These are phyloP conservation scores for Neogale vison DNA, from an alignment of 2,113 vertebrate species.

Conservation along the genomic window DNA sequence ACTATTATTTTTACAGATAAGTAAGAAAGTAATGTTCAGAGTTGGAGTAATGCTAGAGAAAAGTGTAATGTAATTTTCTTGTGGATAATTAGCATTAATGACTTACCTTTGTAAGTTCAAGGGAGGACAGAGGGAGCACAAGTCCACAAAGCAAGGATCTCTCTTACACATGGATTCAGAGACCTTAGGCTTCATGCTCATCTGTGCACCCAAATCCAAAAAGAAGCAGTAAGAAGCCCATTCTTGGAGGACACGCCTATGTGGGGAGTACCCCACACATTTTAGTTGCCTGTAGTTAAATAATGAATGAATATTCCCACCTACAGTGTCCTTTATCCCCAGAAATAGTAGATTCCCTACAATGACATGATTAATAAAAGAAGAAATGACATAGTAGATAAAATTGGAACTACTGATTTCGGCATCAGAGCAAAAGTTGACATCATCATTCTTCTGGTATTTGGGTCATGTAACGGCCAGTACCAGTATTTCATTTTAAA, in stretches of 20 bases:
- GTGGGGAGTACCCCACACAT: not conserved
- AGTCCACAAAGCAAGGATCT: not conserved
- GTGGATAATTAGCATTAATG: not conserved
- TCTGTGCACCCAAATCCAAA: not conserved
- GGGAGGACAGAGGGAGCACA: not conserved
- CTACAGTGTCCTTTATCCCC: not conserved
- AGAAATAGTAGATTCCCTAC: not conserved
- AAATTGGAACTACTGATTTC: not conserved
- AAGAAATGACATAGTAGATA: not conserved
- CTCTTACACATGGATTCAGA: not conserved
- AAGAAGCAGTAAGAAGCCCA: not conserved
- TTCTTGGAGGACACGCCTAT: not conserved
- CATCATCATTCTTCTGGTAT: not conserved
- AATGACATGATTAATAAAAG: not conserved
- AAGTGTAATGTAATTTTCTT: not conserved
- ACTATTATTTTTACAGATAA: not conserved
- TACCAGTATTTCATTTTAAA: not conserved
- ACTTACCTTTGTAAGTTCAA: slow-evolving; percentile 7
- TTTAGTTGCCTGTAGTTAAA: slow-evolving; percentile 23
- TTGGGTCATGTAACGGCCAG: rapidly evolving
- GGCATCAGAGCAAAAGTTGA: not conserved
- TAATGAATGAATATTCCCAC: slow-evolving; percentile 24
- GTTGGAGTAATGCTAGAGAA: not conserved
- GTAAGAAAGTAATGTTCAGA: not conserved
- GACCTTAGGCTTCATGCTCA: not conserved